Evolutionary conservation across 2,113 vertebrate species (phyloP).

Genomic region (Sturnira hondurensis): DNA sequence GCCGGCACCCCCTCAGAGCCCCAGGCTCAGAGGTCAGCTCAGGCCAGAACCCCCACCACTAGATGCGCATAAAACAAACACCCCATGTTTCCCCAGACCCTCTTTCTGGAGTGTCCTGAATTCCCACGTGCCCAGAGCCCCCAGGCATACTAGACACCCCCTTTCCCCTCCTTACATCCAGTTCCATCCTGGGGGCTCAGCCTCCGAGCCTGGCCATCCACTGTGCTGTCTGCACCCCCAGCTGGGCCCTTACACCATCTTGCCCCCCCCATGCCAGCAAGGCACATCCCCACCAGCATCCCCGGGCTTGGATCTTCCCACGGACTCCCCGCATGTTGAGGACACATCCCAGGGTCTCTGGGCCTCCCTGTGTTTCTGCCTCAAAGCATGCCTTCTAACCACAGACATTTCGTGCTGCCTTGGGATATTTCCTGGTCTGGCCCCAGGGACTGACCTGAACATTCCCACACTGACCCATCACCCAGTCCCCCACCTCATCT

Average conservation of each 20-base stretch:
- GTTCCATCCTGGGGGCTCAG: not conserved
- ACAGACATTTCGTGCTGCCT: not conserved
- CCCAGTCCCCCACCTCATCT: not conserved
- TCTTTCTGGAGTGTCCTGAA: rapidly evolving
- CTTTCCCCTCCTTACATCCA: rapidly evolving
- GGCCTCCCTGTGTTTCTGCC: not conserved
- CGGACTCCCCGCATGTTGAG: not conserved
- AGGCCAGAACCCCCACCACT: rapidly evolving
- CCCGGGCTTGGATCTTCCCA: rapidly evolving
- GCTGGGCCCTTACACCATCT: rapidly evolving
- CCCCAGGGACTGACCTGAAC: not conserved
- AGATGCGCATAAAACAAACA: rapidly evolving
- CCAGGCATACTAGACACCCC: rapidly evolving
- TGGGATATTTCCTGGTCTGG: not conserved
- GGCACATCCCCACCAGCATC: too few relatives aligned
- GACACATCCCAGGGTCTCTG: not conserved
- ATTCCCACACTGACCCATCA: not conserved
- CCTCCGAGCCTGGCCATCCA: rapidly evolving
- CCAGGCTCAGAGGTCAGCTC: not conserved
- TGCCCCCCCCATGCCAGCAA: rapidly evolving
- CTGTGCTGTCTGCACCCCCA: rapidly evolving
- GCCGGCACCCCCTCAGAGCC: not conserved
- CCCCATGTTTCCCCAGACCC: not conserved
- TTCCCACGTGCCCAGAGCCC: not conserved
- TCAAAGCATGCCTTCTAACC: not conserved